These are phyloP conservation scores for Trichogramma pretiosum DNA, from an alignment of 1,140 invertebrate genomes.

Conservation along the genomic window DNA sequence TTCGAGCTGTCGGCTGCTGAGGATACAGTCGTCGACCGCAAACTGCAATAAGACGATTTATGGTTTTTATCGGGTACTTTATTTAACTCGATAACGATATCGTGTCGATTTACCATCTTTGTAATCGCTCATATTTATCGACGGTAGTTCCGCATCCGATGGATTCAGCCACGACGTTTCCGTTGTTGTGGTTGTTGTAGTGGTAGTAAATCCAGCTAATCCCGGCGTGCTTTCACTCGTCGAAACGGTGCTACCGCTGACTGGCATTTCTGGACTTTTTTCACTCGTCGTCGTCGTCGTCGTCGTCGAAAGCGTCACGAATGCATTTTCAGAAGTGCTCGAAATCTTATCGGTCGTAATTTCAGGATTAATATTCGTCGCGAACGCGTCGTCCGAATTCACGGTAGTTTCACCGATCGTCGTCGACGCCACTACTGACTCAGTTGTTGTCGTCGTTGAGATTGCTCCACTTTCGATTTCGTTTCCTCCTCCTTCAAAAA, in stretches of 20 bases:
- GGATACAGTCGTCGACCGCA: constrained; percentile 77
- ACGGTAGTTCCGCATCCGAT: too few relatives aligned
- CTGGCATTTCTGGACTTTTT: constrained; percentile 5
- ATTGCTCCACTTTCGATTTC: too few relatives aligned
- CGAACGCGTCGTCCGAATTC: constrained; percentile 8
- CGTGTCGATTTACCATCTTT: constrained; percentile 23
- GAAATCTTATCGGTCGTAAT: constrained; percentile 13
- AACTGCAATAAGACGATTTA: constrained; percentile 59
- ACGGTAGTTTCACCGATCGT: constrained; percentile 3
- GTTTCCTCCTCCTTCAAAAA: too few relatives aligned
- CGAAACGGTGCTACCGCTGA: constrained; percentile 19
- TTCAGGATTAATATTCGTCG: constrained; percentile 16
- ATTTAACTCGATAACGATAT: too few relatives aligned
- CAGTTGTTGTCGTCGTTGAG: too few relatives aligned
- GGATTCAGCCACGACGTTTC: too few relatives aligned
- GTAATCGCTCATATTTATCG: constrained; percentile 22
- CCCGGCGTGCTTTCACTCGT: constrained; percentile 32
- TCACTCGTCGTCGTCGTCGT: neutral
- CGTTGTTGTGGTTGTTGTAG: too few relatives aligned
- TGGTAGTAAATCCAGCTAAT: constrained; percentile 24
- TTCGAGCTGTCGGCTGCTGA: constrained; percentile 66
- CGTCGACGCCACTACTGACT: neutral
- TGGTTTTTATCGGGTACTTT: constrained; percentile 52
- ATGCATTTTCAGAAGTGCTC: constrained; percentile 20
- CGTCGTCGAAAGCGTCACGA: too few relatives aligned